Evolutionary conservation across 2,888 invertebrate species (phyloP).

Genomic region (Melanargia galathea): DNA sequence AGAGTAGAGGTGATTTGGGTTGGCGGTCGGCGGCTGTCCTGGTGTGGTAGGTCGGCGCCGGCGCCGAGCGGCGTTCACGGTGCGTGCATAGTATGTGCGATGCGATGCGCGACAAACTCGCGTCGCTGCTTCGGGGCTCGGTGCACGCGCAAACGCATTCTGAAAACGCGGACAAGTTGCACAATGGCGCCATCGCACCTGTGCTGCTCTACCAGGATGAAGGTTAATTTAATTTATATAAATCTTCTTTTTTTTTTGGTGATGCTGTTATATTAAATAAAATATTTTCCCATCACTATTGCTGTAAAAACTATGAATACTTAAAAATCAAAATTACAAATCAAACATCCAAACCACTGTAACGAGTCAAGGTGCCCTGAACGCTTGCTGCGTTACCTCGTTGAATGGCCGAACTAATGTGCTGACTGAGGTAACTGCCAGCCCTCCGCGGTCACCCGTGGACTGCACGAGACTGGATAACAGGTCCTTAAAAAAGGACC

Average conservation of each 20-base stretch:
- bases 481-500: too few species aligned
- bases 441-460: too few species aligned
- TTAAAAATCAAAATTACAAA: too few species aligned
- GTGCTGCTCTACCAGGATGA: slow-evolving; percentile 68
- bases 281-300: too few species aligned
- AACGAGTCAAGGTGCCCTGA: too few species aligned
- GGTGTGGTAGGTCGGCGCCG: slow-evolving; percentile 52
- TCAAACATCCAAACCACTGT: too few species aligned
- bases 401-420: too few species aligned
- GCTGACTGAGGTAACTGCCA: too few species aligned
- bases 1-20: slow-evolving; percentile 40
- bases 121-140: slow-evolving; percentile 66
- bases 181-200: slow-evolving; percentile 62
- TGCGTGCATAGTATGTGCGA: slow-evolving; percentile 67
- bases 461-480: too few species aligned
- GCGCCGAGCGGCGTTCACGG: slow-evolving; percentile 55
- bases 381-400: too few species aligned
- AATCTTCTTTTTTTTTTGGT: neutral
- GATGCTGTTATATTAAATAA: too few species aligned
- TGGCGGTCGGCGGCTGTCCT: slow-evolving; percentile 40
- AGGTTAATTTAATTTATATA: slow-evolving; percentile 51
- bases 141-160: slow-evolving; percentile 59
- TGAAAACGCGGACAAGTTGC: slow-evolving; percentile 62
- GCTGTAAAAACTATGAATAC: too few species aligned
- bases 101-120: slow-evolving; percentile 77